Evolutionary conservation across 2,113 vertebrate species (phyloP), one percentile per base, ranked within the genome.

Genomic region (Myotis yumanensis): DNA sequence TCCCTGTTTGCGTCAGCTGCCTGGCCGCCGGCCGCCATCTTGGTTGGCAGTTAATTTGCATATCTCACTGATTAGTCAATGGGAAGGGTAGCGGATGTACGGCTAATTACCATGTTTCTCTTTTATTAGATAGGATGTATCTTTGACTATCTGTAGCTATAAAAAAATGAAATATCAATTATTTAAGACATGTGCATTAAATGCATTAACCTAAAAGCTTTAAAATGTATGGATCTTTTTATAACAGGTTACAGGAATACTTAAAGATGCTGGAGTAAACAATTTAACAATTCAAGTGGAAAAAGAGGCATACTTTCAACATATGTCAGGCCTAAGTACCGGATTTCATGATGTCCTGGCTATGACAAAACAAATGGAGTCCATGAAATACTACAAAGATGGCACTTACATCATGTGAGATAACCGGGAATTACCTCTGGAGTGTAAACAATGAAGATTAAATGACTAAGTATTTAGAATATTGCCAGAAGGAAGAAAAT

Each of bases 271-370:
- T 3, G 99, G 99, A 0, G 99, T 99, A 90, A 99, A 99, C 91
- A 99, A 99, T 76, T 97, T 99, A 95, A 99, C 99, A 2, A 98
- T 99, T n/a, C 99, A 99, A 97, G 99, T 99, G 97, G 99, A 99
- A 98, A 99, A 99, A 97, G 99, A 99, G 89, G 99, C 99, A 3
- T 99, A 99, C 97, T 99, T 99, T 97, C 99, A 99, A 96, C 99
- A 99, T 96, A 99, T 99, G 99, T 99, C 99, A 0, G 99, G 99
- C 86, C 99, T 99, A 22, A 99, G 99, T 98, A 99, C 99, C 4
- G 99, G 99, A 62, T 99, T 99, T 97, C 99, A 99, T 23, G 99
- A 99, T 93, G 98, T 99, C 92, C 98, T 99, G 90, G 98, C 99
- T 10, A 99, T 99, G 99, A 99, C 99, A 37, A 99, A 99, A 93